These are phyloP conservation scores for Cephus runcator DNA, from an alignment of 2,888 invertebrate genomes.

Conservation along the genomic window DNA sequence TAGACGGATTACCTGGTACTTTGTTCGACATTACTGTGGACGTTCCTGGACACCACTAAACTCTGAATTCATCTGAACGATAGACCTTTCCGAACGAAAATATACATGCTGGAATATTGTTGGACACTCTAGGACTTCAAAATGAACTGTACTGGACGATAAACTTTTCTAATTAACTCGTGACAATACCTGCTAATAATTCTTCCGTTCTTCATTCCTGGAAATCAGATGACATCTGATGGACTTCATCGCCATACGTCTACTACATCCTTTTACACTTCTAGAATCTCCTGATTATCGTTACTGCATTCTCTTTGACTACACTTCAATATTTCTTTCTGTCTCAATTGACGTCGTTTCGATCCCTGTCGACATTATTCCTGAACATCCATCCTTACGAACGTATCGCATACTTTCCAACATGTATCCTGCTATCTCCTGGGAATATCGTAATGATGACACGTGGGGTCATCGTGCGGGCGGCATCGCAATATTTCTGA, in stretches of 20 bases:
- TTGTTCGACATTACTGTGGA: not conserved
- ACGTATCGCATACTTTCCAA: not conserved
- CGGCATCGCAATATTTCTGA: not conserved
- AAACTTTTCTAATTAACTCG: not conserved
- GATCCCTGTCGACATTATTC: not conserved
- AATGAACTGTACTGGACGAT: not conserved
- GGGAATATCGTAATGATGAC: not conserved
- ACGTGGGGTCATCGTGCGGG: not conserved
- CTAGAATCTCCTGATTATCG: not conserved
- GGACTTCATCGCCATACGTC: not conserved
- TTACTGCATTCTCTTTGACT: not conserved
- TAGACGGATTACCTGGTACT: not conserved
- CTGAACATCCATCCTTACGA: not conserved
- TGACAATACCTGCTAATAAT: not conserved
- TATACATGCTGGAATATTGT: not conserved
- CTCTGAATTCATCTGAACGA: not conserved
- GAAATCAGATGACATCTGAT: not conserved
- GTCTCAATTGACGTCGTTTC: not conserved
- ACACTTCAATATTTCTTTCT: not conserved
- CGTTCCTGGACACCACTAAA: not conserved
- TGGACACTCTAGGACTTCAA: not conserved
- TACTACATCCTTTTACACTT: not conserved
- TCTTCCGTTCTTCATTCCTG: not conserved
- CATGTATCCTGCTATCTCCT: not conserved
- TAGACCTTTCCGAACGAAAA: not conserved